These are phyloP conservation scores for Euproctis similis DNA, from an alignment of 2,888 invertebrate species.

Conservation along the genomic window DNA sequence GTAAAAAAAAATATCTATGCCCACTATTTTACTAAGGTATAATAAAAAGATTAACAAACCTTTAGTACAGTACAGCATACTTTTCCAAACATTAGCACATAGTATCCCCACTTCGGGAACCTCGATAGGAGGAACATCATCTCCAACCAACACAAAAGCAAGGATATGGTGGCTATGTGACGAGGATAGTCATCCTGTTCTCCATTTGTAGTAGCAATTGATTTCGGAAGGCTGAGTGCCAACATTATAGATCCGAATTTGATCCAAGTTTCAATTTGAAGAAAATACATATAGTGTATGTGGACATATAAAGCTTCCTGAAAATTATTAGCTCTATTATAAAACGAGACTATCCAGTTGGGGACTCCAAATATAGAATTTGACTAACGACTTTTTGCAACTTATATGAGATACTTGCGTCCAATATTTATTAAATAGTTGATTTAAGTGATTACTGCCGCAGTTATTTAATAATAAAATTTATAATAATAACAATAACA, in stretches of 20 bases:
- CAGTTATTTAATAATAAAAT: not conserved
- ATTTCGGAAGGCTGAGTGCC: conserved; percentile 40
- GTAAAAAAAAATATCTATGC: too few species aligned
- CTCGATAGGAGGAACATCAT: conserved; percentile 75
- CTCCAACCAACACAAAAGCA: conserved; percentile 74
- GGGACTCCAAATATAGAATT: too few species aligned
- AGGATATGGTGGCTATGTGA: conserved; percentile 67
- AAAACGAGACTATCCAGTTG: too few species aligned
- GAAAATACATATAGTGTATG: conserved; percentile 53
- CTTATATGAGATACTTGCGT: too few species aligned
- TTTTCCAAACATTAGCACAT: conserved; percentile 78
- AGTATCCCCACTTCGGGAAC: conserved; percentile 75
- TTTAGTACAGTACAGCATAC: conserved; percentile 74
- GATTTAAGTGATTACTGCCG: too few species aligned
- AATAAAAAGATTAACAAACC: too few species aligned
- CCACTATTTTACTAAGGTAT: too few species aligned
- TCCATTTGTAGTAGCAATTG: conserved; percentile 27
- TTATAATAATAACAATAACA: not conserved
- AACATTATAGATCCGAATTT: conserved; percentile 59
- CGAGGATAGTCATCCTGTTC: conserved; percentile 53
- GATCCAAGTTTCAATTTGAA: conserved; percentile 68
- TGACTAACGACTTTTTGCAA: too few species aligned
- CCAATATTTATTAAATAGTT: too few species aligned
- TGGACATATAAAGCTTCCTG: conserved; percentile 67
- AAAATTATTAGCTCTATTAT: too few species aligned